Evolutionary conservation across 2,797 vertebrate genomes (phyloP), one percentile per base, ranked within the genome.

Genomic region (Micrastur ruficollis): DNA sequence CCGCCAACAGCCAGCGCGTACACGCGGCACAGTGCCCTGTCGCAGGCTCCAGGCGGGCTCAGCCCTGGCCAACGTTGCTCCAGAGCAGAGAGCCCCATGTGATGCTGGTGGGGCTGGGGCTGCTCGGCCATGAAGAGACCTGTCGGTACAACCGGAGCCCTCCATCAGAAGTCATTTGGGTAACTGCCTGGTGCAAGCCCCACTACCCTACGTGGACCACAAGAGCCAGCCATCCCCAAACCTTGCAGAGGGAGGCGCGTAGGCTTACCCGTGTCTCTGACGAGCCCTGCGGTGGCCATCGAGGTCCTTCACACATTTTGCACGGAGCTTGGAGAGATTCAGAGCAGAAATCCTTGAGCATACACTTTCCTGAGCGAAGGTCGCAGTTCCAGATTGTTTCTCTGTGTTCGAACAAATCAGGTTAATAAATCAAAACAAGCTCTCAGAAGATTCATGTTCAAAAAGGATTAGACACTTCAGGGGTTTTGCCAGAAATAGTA

Each of bases 361-460:
- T 8, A 50, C 32, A 9, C 14, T 78, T 91, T 61, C 38, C 75
- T 47, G 40, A 83, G 53, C 1, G 8, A 56, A 89, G 81, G 86
- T 66, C 5, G 0, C 61, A 50, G 61, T 36, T 91, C 42, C 58
- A 83, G 42, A 53, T 73, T 74, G 59, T 49, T 82, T 71, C n/a
- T 63, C 61, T 82, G 56, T 31, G 32, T 78, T 89, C 84, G 67
- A 73, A 53, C 38, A 71, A 71, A 85, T 53, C 34, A 50, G 40
- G 55, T 73, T 95, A 95, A 92, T 90, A 90, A 90, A 93, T 82
- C 90, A 95, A 82, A 93, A 85, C 59, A 58, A 86, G 47, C n/a
- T 73, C 44, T 84, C 34, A 31, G 72, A 90, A 66, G 47, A 89
- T 52, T 63, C 5, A 1, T 56, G 32, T 46, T 89, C 65, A 80